Percentiles rank a stretch among this genome's conserved stretches.
Conservation (phyloP, 2,888 invertebrate genomes). For the Agonopterix arenella region DNA sequence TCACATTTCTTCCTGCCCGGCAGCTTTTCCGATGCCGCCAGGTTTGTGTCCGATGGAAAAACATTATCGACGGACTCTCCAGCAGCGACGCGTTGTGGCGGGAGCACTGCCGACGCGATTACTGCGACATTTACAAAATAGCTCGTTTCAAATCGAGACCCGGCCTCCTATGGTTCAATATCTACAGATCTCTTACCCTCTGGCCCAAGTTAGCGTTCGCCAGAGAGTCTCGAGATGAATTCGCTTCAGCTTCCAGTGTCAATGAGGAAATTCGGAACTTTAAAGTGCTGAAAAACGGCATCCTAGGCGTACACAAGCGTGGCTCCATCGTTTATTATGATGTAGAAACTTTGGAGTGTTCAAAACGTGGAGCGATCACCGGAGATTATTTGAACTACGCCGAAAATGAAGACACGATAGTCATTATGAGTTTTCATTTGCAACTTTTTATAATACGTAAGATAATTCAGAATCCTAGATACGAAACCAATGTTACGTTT, state of each 20-base stretch:
- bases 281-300: conserved; percentile 32
- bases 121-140: conserved; percentile 18
- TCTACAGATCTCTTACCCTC: conserved; percentile 46
- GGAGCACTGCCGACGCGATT: conserved; percentile 37
- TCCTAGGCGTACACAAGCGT: conserved; percentile 42
- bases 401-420: conserved; percentile 36
- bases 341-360: conserved; percentile 27
- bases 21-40: conserved; percentile 38
- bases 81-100: conserved; percentile 38
- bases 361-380: conserved; percentile 20
- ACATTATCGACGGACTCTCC: conserved; percentile 38
- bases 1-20: conserved; percentile 35
- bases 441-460: conserved; percentile 37
- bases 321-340: conserved; percentile 42
- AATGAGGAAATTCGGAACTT: conserved; percentile 41
- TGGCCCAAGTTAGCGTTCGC: conserved; percentile 41
- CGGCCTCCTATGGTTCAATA: conserved; percentile 35
- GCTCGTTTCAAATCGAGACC: conserved; percentile 32
- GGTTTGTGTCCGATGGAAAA: conserved; percentile 45
- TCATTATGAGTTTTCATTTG: conserved; percentile 28
- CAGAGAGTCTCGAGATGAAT: conserved; percentile 41
- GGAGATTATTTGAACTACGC: conserved; percentile 42
- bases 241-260: conserved; percentile 34
- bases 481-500: conserved; percentile 23
- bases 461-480: conserved; percentile 10